These are phyloP conservation scores for Dysidea cf. avara DNA, from an alignment of 37 sponge, comb jelly and placozoan species.

Conservation along the genomic window DNA sequence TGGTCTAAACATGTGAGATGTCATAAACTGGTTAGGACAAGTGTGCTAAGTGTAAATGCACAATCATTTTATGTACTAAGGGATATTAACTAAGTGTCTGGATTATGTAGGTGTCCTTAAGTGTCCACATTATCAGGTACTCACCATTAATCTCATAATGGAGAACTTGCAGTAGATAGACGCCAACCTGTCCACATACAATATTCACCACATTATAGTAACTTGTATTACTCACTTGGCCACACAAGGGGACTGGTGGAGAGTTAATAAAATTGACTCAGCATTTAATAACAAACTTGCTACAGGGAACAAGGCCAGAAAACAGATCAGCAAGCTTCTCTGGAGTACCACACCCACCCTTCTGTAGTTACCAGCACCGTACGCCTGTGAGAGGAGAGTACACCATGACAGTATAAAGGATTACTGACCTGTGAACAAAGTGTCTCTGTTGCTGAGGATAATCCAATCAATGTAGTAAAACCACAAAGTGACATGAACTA, in stretches of 20 bases:
- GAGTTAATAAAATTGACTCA: slow-evolving; percentile 53
- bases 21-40: no score
- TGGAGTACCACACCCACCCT: slow-evolving; percentile 61
- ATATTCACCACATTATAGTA: background rate
- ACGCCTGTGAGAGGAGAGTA: slow-evolving; percentile 26
- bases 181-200: background rate
- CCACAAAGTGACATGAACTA: no score
- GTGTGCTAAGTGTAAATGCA: no score
- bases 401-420: background rate
- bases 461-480: no score
- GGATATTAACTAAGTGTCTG: no score
- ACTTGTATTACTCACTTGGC: slow-evolving; percentile 19
- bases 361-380: slow-evolving; percentile 64
- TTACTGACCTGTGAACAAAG: background rate
- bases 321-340: slow-evolving; percentile 44
- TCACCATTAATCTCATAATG: no score
- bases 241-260: slow-evolving; percentile 58
- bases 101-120: no score
- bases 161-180: no score
- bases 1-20: no score
- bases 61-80: no score
- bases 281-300: slow-evolving; percentile 49
- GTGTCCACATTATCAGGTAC: no score
- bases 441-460: no score
- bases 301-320: slow-evolving; percentile 21